These are phyloP conservation scores for Terrapene triunguis DNA, from an alignment of 2,113 vertebrate species.

Conservation along the genomic window DNA sequence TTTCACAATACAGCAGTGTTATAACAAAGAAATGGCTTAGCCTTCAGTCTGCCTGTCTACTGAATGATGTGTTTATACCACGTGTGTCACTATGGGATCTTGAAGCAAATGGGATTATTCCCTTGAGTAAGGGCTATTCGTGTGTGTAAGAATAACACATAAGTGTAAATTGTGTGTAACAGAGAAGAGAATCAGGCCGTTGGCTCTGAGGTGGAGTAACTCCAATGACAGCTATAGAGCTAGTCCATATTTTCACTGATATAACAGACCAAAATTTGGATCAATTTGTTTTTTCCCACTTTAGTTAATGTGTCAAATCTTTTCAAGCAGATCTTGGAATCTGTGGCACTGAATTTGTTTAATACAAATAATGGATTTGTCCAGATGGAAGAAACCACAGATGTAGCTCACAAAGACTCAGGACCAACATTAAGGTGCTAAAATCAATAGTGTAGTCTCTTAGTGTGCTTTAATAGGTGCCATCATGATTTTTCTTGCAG, in stretches of 20 bases:
- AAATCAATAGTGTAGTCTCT: fast-evolving
- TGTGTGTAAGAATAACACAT: neutral
- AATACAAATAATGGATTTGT: neutral
- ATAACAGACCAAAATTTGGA: constrained; percentile 35
- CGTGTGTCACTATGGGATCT: neutral
- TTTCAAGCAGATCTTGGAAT: constrained; percentile 40
- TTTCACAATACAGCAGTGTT: neutral
- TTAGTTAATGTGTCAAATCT: constrained; percentile 29
- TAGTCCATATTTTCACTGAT: constrained; percentile 15
- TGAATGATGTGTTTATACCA: constrained; percentile 15
- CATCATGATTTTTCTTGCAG: neutral
- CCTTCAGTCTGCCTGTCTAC: neutral
- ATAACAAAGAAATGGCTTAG: neutral
- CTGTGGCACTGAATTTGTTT: neutral
- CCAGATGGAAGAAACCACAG: neutral
- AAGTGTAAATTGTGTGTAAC: constrained; percentile 1
- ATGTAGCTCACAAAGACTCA: neutral
- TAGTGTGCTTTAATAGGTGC: neutral
- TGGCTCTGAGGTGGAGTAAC: constrained; percentile 19
- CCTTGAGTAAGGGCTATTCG: neutral
- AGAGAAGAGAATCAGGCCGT: neutral
- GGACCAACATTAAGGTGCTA: neutral
- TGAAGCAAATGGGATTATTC: neutral
- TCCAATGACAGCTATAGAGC: constrained; percentile 46
- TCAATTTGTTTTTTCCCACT: neutral